Percentiles rank a stretch among this genome's conserved stretches.
phyloP scores from a whole-genome alignment of 2,888 invertebrate species.

The Psococerastis gibbosa region DNA sequence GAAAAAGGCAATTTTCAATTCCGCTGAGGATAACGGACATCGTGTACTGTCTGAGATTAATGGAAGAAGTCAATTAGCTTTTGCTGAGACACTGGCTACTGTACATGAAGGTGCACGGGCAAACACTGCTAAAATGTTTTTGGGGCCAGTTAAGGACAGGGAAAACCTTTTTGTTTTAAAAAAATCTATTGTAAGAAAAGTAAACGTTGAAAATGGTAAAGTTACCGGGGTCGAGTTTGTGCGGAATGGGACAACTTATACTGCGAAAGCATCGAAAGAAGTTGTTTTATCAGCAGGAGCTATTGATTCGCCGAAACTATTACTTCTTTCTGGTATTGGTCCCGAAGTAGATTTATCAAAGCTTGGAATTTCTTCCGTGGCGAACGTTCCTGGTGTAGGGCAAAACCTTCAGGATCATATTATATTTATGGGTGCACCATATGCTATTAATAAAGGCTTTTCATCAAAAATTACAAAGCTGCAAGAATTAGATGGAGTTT shows the following conservation, averaged over 20 bases:
- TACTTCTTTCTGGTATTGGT: conserved; percentile 34
- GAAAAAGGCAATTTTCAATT: conserved; percentile 26
- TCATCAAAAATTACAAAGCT: conserved; percentile 12
- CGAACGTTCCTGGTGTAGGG: conserved; percentile 28
- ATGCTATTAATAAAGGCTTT: conserved; percentile 2
- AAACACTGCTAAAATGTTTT: conserved; percentile 27
- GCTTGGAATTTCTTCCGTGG: conserved; percentile 24
- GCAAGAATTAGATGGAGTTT: background rate
- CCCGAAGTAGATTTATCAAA: conserved; percentile 25
- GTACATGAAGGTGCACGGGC: conserved; percentile 25
- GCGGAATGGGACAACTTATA: conserved; percentile 23
- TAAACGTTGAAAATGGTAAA: conserved; percentile 24
- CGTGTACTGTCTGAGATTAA: conserved; percentile 25
- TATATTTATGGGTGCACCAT: conserved; percentile 21
- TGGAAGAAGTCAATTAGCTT: conserved; percentile 29
- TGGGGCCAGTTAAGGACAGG: conserved; percentile 29
- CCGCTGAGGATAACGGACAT: conserved; percentile 29
- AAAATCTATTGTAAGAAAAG: conserved; percentile 32
- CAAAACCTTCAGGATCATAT: conserved; percentile 34
- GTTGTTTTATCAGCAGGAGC: conserved; percentile 32
- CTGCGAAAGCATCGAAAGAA: conserved; percentile 27
- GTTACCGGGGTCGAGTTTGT: conserved; percentile 28
- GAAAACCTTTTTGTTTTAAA: conserved; percentile 38
- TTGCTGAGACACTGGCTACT: conserved; percentile 29
- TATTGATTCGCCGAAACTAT: conserved; percentile 30